Conservation (phyloP, 2,113 vertebrate species). For the Engraulis encrasicolus region DNA sequence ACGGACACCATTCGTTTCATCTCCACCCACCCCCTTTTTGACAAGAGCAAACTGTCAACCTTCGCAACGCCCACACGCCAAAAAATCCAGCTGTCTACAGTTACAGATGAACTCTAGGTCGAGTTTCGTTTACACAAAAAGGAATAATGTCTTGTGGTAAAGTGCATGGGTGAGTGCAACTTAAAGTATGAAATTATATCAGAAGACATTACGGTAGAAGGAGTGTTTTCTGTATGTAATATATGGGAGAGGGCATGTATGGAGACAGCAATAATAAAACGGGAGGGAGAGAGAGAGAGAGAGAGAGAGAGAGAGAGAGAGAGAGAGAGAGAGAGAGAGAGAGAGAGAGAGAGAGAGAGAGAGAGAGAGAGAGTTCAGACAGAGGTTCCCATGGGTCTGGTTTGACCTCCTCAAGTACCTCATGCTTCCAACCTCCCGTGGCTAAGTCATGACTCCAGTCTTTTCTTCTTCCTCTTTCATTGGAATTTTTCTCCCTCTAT, state of each 20-base stretch:
- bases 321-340: background rate
- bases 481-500: conserved; percentile 24
- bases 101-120: conserved; percentile 7
- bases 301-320: background rate
- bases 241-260: background rate
- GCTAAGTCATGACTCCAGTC: conserved; percentile 57
- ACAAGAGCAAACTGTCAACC: conserved; percentile 14
- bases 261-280: conserved; percentile 29
- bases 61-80: conserved; percentile 1
- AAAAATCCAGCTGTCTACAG: conserved; percentile 12
- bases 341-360: background rate
- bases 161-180: background rate
- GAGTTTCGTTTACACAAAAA: background rate
- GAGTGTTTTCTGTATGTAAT: background rate
- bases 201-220: background rate
- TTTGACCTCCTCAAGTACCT: conserved; percentile 64
- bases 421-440: conserved; percentile 59
- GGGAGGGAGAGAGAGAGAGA: too few relatives aligned
- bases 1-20: conserved; percentile 19
- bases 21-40: conserved; percentile 2
- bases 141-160: conserved; percentile 1
- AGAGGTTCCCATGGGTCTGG: conserved; percentile 53
- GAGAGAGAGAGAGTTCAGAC: conserved; percentile 45
- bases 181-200: background rate
- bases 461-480: conserved; percentile 35